Conservation (phyloP, 2,797 vertebrate genomes). For the Pantherophis alleghaniensis region DNA sequence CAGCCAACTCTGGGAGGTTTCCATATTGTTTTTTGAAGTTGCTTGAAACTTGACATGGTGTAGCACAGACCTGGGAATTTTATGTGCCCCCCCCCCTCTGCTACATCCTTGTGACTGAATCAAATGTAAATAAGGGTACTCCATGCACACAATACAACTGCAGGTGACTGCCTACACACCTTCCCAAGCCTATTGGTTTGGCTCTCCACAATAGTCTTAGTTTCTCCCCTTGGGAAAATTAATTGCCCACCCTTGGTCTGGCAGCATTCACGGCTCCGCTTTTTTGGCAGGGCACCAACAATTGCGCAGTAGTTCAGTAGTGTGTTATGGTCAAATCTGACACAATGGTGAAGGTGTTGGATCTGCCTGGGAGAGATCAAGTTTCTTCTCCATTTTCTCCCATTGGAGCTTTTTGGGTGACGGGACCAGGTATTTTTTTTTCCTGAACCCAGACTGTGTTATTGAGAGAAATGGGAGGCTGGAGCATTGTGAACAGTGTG, state of each 20-base stretch:
- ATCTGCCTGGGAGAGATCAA: background rate
- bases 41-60: background rate
- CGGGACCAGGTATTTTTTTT: background rate
- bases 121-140: background rate
- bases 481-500: background rate
- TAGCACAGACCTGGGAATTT: background rate
- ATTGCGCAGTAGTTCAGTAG: background rate
- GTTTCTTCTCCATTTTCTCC: background rate
- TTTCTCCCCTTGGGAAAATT: background rate
- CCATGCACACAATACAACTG: background rate
- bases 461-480: background rate
- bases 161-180: background rate
- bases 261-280: too few relatives aligned
- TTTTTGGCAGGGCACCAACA: background rate
- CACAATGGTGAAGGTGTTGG: background rate
- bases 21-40: background rate
- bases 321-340: background rate
- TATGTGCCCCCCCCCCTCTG: rapidly evolving
- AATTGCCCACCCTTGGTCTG: background rate
- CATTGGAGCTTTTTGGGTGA: background rate
- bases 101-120: background rate
- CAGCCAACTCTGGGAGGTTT: background rate
- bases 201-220: background rate
- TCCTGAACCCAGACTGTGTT: background rate
- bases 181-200: background rate